A percentile compares a stretch with the other conserved stretches of the same genome.
Conservation (phyloP, 2,797 vertebrate species). For the Microcaecilia unicolor region DNA sequence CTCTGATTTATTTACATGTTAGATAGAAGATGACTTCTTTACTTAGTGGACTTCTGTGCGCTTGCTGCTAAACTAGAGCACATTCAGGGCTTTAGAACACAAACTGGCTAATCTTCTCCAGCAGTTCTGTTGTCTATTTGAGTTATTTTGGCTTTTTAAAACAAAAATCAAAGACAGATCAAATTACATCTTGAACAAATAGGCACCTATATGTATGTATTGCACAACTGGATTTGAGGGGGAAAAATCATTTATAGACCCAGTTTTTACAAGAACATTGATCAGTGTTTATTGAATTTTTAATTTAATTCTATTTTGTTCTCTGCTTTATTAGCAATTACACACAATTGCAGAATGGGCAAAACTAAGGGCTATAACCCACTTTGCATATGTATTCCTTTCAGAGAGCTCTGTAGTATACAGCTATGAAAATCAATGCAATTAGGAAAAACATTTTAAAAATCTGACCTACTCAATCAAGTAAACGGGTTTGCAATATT, state of each 20-base stretch:
- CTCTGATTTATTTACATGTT: slow-evolving; percentile 73
- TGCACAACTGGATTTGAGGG: slow-evolving; percentile 50
- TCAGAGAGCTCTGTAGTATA: slow-evolving; percentile 13
- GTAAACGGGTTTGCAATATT: slow-evolving; percentile 1
- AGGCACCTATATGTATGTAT: slow-evolving; percentile 9
- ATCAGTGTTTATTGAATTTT: slow-evolving; percentile 63
- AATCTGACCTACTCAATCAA: slow-evolving; percentile 13
- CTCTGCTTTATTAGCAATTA: slow-evolving; percentile 52
- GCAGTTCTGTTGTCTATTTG: slow-evolving; percentile 10
- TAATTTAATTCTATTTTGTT: slow-evolving; percentile 65
- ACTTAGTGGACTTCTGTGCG: slow-evolving; percentile 50
- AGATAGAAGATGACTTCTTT: slow-evolving; percentile 59
- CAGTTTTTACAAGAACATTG: slow-evolving; percentile 62
- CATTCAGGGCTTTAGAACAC: slow-evolving; percentile 20
- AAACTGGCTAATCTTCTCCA: slow-evolving; percentile 5
- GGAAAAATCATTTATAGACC: slow-evolving; percentile 56
- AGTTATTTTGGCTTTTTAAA: slow-evolving; percentile 21
- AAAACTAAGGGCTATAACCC: slow-evolving; percentile 16
- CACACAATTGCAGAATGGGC: slow-evolving; percentile 35
- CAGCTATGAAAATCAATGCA: slow-evolving; percentile 1
- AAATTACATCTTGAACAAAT: slow-evolving; percentile 24
- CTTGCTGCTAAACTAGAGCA: slow-evolving; percentile 22
- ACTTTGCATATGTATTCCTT: slow-evolving; percentile 20
- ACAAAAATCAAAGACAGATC: slow-evolving; percentile 18
- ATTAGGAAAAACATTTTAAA: slow-evolving; percentile 3